Percentiles rank a stretch among this genome's conserved stretches.
Evolutionary conservation across 2,113 vertebrate species (phyloP).

Genomic region (Cisticola juncidis): DNA sequence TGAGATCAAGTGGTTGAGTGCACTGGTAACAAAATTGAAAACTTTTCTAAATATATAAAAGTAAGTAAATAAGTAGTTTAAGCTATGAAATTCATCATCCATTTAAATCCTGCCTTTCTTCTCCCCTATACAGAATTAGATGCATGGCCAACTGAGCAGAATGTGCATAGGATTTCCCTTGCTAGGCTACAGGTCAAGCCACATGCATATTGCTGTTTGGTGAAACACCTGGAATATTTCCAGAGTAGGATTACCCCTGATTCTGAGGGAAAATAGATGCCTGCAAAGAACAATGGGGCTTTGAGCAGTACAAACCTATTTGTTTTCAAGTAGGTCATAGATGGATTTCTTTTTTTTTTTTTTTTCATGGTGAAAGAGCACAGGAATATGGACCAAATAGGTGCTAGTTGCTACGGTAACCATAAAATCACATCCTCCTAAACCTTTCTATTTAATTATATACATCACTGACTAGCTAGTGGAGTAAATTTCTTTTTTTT

Average conservation of each 20-base stretch:
- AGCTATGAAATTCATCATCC: neutral
- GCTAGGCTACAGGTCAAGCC: neutral
- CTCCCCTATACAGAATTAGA: neutral
- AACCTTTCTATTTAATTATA: conserved; percentile 52
- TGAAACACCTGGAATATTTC: neutral
- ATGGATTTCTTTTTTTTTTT: neutral
- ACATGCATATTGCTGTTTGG: neutral
- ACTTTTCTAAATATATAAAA: neutral
- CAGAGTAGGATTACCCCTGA: neutral
- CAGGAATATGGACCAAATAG: conserved; percentile 4
- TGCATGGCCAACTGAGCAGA: neutral
- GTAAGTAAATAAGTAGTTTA: neutral
- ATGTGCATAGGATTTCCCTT: neutral
- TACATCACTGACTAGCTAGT: neutral
- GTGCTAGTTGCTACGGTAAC: conserved; percentile 31
- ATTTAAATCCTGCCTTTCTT: neutral
- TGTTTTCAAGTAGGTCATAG: conserved; percentile 9
- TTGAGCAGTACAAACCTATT: neutral
- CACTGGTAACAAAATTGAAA: neutral
- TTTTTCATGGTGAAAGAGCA: neutral
- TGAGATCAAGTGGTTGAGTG: neutral
- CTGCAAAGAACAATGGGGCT: neutral
- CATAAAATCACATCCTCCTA: conserved; percentile 18
- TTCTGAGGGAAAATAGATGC: neutral
- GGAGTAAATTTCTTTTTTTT: neutral